phyloP scores from a whole-genome alignment of 2,888 invertebrate species.

The Tineola bisselliella region DNA sequence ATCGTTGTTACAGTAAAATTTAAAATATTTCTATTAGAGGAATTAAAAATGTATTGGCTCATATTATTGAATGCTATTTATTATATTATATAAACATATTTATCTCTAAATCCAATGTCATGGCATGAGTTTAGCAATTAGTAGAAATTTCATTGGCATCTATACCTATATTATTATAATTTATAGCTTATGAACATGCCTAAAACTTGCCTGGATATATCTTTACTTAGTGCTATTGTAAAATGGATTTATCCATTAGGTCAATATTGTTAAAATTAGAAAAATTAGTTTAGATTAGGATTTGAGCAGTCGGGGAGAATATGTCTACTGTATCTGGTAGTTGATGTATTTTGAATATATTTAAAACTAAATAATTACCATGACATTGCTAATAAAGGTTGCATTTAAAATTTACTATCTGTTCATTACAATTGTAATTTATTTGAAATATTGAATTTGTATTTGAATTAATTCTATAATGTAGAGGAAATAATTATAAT shows the following conservation, averaged over 20 bases:
- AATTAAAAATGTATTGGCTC: no score
- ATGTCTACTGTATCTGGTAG: constrained; percentile 25
- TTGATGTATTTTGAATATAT: constrained; percentile 24
- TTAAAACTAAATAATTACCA: constrained; percentile 28
- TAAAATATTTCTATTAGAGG: background rate
- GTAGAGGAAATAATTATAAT: constrained; percentile 52
- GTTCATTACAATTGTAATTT: constrained; percentile 56
- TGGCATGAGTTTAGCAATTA: constrained; percentile 24
- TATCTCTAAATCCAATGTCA: constrained; percentile 36
- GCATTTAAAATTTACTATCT: constrained; percentile 63
- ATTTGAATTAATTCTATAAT: constrained; percentile 59
- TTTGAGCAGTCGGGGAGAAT: constrained; percentile 28
- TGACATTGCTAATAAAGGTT: constrained; percentile 56
- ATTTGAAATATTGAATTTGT: constrained; percentile 63
- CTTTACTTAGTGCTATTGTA: constrained; percentile 35
- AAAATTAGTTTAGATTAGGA: constrained; percentile 40
- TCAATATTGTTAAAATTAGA: constrained; percentile 34
- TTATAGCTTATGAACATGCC: constrained; percentile 37
- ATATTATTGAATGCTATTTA: no score
- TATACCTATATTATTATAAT: background rate
- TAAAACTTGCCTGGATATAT: constrained; percentile 54
- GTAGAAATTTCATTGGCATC: background rate
- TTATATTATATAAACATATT: no score
- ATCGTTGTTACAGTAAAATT: background rate
- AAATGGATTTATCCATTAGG: constrained; percentile 46